A percentile compares a stretch with the other conserved stretches of the same genome.
Evolutionary conservation across 2,888 invertebrate genomes (phyloP).

Genomic region (Cremastinae sp.): DNA sequence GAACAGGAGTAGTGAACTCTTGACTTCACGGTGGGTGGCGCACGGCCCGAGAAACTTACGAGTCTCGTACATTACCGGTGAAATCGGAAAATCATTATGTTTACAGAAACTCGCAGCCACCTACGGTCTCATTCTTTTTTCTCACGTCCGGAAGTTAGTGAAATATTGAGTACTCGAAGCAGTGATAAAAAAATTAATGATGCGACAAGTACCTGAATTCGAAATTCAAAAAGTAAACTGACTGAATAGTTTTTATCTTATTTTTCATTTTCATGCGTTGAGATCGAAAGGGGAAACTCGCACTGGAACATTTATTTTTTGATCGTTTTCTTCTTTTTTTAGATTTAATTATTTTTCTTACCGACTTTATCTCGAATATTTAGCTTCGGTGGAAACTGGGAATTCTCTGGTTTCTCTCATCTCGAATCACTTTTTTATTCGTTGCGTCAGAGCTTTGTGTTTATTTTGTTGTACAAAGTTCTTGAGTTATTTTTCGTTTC

Average conservation of each 20-base stretch:
- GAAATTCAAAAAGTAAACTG: no score
- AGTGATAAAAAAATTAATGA: no score
- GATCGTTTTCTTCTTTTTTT: neutral
- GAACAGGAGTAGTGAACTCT: slow-evolving; percentile 28
- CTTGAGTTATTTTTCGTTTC: slow-evolving; percentile 22
- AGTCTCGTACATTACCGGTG: slow-evolving; percentile 2
- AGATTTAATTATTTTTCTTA: neutral
- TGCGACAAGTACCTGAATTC: no score
- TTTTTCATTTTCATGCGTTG: no score
- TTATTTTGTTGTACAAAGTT: slow-evolving; percentile 40
- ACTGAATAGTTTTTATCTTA: no score
- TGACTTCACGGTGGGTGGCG: slow-evolving; percentile 54
- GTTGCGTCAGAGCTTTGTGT: slow-evolving; percentile 20
- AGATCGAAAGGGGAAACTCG: no score
- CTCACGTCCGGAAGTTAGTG: no score
- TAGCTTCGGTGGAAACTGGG: slow-evolving; percentile 2
- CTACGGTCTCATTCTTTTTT: neutral
- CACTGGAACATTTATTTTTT: no score
- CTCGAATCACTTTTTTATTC: slow-evolving; percentile 20
- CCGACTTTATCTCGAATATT: neutral
- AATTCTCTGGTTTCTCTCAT: slow-evolving; percentile 8
- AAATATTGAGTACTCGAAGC: no score
- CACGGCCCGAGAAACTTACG: neutral
- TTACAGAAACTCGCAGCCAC: slow-evolving; percentile 1
- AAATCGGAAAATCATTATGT: slow-evolving; percentile 33